A percentile compares a stretch with the other conserved stretches of the same genome.
These are phyloP conservation scores for Hormaphis cornu DNA, from an alignment of 1,140 invertebrate genomes.

Conservation along the genomic window DNA sequence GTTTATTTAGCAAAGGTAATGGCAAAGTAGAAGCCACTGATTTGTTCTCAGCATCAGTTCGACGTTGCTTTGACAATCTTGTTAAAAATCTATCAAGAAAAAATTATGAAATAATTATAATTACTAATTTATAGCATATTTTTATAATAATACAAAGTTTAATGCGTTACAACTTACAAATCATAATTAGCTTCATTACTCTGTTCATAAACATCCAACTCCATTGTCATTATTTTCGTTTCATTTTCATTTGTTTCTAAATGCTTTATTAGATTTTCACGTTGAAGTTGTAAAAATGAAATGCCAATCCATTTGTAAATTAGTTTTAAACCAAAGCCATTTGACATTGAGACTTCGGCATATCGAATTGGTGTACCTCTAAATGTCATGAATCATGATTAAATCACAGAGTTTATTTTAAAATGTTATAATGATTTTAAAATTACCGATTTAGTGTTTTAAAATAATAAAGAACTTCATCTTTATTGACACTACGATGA, in stretches of 20 bases:
- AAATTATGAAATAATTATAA: background rate
- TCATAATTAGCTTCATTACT: constrained; percentile 88
- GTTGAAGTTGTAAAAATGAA: constrained; percentile 86
- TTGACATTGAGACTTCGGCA: constrained; percentile 90
- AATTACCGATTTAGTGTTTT: constrained; percentile 48
- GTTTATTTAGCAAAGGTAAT: constrained; percentile 22
- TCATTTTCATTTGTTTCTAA: constrained; percentile 80
- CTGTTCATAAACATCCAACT: constrained; percentile 71
- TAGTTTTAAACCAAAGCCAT: constrained; percentile 88
- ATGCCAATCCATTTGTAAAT: constrained; percentile 95
- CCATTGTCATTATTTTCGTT: constrained; percentile 67
- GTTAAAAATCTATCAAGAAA: constrained; percentile 56
- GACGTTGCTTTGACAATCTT: constrained; percentile 58
- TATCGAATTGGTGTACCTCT: constrained; percentile 62
- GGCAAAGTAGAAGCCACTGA: constrained; percentile 15
- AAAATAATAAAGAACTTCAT: constrained; percentile 60
- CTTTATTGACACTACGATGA: constrained; percentile 67
- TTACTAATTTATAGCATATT: background rate
- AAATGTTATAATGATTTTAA: background rate
- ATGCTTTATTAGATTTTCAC: constrained; percentile 75
- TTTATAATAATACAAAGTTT: background rate
- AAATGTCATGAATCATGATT: constrained; percentile 34
- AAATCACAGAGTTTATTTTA: background rate
- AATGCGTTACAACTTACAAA: constrained; percentile 44
- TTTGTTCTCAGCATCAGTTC: constrained; percentile 55